Base-by-base conservation (phyloP, 1,140 invertebrate genomes). In the Phthorimaea operculella region DNA sequence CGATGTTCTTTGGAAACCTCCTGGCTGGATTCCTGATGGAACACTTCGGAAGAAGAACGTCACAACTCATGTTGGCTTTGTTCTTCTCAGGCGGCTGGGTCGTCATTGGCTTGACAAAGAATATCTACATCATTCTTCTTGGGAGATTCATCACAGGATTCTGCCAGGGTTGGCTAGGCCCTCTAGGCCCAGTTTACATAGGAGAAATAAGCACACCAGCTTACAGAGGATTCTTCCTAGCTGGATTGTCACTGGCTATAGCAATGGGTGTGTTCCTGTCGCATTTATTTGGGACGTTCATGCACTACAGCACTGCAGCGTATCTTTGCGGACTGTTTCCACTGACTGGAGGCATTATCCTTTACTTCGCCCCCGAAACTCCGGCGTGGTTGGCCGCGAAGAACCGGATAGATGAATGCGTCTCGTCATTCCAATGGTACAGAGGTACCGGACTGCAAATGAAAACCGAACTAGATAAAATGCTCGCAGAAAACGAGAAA, bases 131-230 rank as follows among this genome's bases (percentile, higher is more conserved):
- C 18, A 77, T 94, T n/a, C 80, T 91, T 55, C 58, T 87, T 1
- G 92, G 92, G 33, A 87, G 93, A 67, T 87, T 93, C 51, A 71
- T 94, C 0, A 90, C 88, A 12, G 93, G 93, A 1, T 69, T 90
- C 5, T 86, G 85, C 58, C 79, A 85, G 51, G 89, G 89, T 5
- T 72, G 88, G 57, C 65, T 87, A 0, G 87, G 87, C 0, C 85
- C 89, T 0, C 64, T 87, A 3, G 80, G 81, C 0, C 81, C 88
- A 4, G 87, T 90, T 12, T 89, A 87, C 66, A 81, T 89, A 4
- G 87, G 87, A 34, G 90, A 91, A 75, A 89, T 87, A 9, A 87
- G 83, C 45, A 72, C 87, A 33, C 89, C 90, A 0, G 73, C 72
- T 34, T 85, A 89, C 54, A 82, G 90, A 63, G 88, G 89, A 33